Percentiles rank a stretch among this genome's conserved stretches.
phyloP scores from a whole-genome alignment of 2,797 vertebrate species.

The Staurois parvus region DNA sequence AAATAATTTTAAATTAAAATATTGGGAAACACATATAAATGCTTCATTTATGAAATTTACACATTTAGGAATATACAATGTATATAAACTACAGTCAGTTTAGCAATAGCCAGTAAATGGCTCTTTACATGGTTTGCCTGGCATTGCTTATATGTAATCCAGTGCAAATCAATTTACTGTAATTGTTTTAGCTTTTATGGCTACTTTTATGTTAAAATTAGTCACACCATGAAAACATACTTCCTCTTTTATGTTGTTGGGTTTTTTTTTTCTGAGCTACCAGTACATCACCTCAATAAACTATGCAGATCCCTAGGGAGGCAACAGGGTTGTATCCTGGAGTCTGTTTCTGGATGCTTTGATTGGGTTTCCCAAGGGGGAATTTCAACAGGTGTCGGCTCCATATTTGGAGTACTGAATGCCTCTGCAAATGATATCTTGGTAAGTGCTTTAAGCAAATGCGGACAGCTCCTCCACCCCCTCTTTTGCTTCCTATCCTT shows the following conservation, averaged over 20 bases:
- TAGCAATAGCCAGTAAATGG: no score
- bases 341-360: constrained; percentile 55
- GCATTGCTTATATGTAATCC: no score
- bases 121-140: no score
- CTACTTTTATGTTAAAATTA: neutral
- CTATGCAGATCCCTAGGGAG: constrained; percentile 36
- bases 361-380: constrained; percentile 52
- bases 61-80: no score
- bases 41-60: no score
- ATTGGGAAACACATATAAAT: no score
- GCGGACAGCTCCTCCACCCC: constrained; percentile 30
- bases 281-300: constrained; percentile 36
- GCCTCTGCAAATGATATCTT: constrained; percentile 56
- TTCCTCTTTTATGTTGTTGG: neutral
- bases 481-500: constrained; percentile 50
- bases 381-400: constrained; percentile 55
- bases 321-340: constrained; percentile 51
- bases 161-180: no score
- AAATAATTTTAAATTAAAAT: no score
- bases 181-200: no score
- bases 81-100: no score
- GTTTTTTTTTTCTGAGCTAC: constrained; percentile 28
- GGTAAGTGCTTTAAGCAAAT: constrained; percentile 53
- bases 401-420: constrained; percentile 51
- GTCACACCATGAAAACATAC: no score